A percentile compares a stretch with the other conserved stretches of the same genome.
These are phyloP conservation scores for Chrysemys picta DNA, from an alignment of 2,113 vertebrate genomes.

Conservation along the genomic window DNA sequence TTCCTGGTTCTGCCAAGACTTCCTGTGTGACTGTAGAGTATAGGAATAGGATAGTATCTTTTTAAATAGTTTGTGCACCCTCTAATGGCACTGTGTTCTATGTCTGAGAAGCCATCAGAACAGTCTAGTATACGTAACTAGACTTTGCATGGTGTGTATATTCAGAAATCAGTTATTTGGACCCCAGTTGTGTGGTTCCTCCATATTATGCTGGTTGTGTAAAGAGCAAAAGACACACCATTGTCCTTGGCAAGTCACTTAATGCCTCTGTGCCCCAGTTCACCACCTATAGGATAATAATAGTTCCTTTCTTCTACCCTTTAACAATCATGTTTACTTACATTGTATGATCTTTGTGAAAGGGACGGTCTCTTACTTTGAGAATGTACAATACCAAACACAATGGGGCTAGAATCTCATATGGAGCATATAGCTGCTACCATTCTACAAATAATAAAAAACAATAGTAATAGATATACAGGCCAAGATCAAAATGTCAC, in stretches of 20 bases:
- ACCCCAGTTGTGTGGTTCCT: neutral
- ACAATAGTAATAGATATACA: neutral
- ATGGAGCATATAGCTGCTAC: neutral
- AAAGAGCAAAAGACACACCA: neutral
- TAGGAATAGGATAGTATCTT: neutral
- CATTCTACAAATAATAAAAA: neutral
- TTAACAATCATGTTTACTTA: neutral
- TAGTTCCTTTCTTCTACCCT: neutral
- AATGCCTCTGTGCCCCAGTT: neutral
- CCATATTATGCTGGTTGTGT: neutral
- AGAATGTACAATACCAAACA: neutral
- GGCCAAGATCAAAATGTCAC: neutral
- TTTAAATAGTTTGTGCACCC: neutral
- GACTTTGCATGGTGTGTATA: neutral
- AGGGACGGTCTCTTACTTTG: neutral
- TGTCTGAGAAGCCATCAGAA: neutral
- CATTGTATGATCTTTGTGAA: neutral
- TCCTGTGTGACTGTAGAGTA: neutral
- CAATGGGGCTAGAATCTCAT: neutral
- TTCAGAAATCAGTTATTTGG: neutral
- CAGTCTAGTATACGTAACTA: neutral
- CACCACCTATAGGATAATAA: neutral
- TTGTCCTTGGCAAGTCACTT: neutral
- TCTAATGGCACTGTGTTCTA: neutral
- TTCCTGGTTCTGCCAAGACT: too few relatives aligned